These are phyloP conservation scores for Sebastes iracundus DNA, from an alignment of 2,797 vertebrate genomes.

Conservation along the genomic window DNA sequence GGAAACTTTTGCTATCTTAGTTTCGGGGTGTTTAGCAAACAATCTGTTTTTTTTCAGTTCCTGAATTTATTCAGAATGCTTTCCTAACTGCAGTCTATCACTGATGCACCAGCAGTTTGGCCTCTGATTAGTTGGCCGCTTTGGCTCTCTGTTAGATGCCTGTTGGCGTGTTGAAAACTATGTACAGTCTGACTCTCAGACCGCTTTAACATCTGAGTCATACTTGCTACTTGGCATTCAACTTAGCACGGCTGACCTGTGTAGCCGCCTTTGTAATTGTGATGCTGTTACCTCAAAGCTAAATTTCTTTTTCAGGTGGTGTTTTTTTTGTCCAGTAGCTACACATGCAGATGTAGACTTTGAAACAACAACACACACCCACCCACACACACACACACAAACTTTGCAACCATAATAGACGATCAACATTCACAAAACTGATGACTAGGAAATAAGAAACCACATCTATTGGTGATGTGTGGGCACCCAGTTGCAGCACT, in stretches of 20 bases:
- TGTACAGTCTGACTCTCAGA: constrained; percentile 11
- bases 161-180: constrained; percentile 19
- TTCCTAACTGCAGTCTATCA: not conserved
- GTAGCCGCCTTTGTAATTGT: constrained; percentile 45
- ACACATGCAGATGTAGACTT: constrained; percentile 46
- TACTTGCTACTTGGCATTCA: constrained; percentile 32
- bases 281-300: constrained; percentile 30
- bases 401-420: constrained; percentile 17
- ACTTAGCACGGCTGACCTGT: constrained; percentile 34
- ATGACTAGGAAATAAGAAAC: constrained; percentile 10
- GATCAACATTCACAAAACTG: constrained; percentile 16
- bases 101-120: constrained; percentile 21
- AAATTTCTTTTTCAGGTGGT: constrained; percentile 20
- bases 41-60: not conserved
- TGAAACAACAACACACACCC: constrained; percentile 4
- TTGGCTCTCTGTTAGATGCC: constrained; percentile 11
- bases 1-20: not conserved
- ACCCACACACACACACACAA: not conserved
- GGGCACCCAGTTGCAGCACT: constrained; percentile 4
- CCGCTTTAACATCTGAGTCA: constrained; percentile 43
- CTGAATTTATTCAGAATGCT: not conserved
- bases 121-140: constrained; percentile 36
- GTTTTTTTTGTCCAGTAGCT: constrained; percentile 22
- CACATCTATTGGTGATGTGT: not conserved
- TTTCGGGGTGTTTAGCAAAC: not conserved